A percentile compares a stretch with the other conserved stretches of the same genome.
These are phyloP conservation scores for Perca schrenkii DNA, from an alignment of 2,113 vertebrate genomes.

Conservation along the genomic window DNA sequence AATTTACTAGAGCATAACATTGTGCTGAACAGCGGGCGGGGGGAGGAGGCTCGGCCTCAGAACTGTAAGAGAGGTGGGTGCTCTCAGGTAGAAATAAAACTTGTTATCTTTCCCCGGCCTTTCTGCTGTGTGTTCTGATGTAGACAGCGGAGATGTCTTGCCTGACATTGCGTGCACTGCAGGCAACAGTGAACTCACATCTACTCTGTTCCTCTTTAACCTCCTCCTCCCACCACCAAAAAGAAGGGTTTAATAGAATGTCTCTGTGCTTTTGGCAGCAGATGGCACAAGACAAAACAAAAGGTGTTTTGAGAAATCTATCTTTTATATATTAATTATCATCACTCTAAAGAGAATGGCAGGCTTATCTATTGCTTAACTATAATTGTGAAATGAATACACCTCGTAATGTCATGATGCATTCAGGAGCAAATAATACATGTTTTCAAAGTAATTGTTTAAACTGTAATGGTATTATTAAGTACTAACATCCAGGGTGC, in stretches of 20 bases:
- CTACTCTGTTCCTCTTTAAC: conserved; percentile 12
- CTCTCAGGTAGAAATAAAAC: conserved; percentile 74
- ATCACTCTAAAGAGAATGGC: too few species aligned
- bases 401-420: too few species aligned
- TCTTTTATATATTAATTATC: too few species aligned
- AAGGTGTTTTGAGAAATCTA: too few species aligned
- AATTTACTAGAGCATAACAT: conserved; percentile 66
- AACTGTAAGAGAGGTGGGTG: conserved; percentile 59
- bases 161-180: conserved; percentile 33
- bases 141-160: conserved; percentile 48
- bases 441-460: too few species aligned
- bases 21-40: conserved; percentile 33
- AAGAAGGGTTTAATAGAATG: background rate
- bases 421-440: too few species aligned
- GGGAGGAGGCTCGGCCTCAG: conserved; percentile 36
- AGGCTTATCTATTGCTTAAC: too few species aligned
- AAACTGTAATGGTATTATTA: too few species aligned
- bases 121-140: conserved; percentile 45
- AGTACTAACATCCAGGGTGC: too few species aligned
- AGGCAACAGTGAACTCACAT: conserved; percentile 39
- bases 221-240: background rate
- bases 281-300: too few species aligned
- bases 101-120: conserved; percentile 56
- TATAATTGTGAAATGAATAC: too few species aligned
- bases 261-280: too few species aligned